Conservation (phyloP, 2,888 invertebrate genomes). For the Protodeltote pygarga region DNA sequence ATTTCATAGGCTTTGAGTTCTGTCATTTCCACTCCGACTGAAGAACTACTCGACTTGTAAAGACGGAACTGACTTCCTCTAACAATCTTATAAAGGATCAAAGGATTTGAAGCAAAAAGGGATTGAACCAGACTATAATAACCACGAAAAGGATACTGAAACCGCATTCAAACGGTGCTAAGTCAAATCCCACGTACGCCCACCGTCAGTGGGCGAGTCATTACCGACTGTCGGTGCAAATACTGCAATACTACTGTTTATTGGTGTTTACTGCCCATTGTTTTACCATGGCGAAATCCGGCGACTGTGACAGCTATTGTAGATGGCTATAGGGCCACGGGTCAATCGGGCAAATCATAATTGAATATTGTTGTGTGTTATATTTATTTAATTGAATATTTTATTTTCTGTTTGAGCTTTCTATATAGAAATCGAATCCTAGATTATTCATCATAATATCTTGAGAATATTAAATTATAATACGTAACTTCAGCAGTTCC, state of each 20-base stretch:
- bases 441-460: no score
- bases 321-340: conserved; percentile 28
- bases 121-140: conserved; percentile 8
- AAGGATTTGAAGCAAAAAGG: conserved; percentile 8
- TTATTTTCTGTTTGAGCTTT: no score
- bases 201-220: conserved; percentile 39
- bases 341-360: conserved; percentile 35
- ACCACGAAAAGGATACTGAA: conserved; percentile 29
- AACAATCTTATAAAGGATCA: background rate
- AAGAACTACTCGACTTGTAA: conserved; percentile 4
- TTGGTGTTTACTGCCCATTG: conserved; percentile 45
- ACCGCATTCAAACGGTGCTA: conserved; percentile 28
- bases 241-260: conserved; percentile 43
- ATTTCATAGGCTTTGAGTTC: no score
- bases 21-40: no score
- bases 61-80: background rate
- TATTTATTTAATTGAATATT: conserved; percentile 39
- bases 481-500: no score
- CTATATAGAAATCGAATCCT: no score
- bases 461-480: no score
- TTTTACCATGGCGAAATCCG: conserved; percentile 43
- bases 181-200: conserved; percentile 46
- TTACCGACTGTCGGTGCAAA: conserved; percentile 39
- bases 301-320: conserved; percentile 26
- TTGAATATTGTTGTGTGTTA: no score